phyloP scores from a whole-genome alignment of 2,888 invertebrate genomes.

The Platycheirus albimanus region DNA sequence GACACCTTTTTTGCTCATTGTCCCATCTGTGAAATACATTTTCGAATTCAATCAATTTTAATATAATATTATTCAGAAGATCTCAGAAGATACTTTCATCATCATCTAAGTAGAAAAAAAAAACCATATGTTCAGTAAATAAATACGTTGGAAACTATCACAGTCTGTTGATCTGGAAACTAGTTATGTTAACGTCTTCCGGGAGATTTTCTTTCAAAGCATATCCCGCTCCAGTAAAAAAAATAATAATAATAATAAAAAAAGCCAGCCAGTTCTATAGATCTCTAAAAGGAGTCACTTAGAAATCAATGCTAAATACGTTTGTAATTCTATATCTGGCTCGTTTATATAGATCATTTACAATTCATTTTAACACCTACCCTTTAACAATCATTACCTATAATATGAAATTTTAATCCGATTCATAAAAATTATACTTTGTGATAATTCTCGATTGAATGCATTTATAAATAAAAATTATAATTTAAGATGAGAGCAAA shows the following conservation, averaged over 20 bases:
- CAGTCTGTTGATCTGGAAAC: slow-evolving; percentile 56
- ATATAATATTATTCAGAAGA: no score
- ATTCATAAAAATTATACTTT: slow-evolving; percentile 33
- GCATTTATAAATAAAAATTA: no score
- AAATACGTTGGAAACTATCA: slow-evolving; percentile 28
- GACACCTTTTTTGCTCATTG: no score
- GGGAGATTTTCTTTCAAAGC: slow-evolving; percentile 62
- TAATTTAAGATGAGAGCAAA: no score
- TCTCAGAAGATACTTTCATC: no score
- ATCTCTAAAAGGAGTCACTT: slow-evolving; percentile 27
- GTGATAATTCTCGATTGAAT: slow-evolving; percentile 49
- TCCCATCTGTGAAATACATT: no score
- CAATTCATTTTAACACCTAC: slow-evolving; percentile 61
- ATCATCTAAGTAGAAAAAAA: not conserved
- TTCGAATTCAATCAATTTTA: no score
- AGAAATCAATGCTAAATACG: slow-evolving; percentile 16
- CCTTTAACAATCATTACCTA: not conserved
- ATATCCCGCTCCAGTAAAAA: not conserved
- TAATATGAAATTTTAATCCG: slow-evolving; percentile 49
- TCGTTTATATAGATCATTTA: slow-evolving; percentile 62
- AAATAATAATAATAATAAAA: no score
- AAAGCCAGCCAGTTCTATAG: not conserved
- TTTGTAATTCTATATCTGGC: slow-evolving; percentile 46
- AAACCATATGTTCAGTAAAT: slow-evolving; percentile 25
- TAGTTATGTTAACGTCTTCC: slow-evolving; percentile 49